phyloP scores from a whole-genome alignment of 2,113 vertebrate species.

The Tenrec ecaudatus region DNA sequence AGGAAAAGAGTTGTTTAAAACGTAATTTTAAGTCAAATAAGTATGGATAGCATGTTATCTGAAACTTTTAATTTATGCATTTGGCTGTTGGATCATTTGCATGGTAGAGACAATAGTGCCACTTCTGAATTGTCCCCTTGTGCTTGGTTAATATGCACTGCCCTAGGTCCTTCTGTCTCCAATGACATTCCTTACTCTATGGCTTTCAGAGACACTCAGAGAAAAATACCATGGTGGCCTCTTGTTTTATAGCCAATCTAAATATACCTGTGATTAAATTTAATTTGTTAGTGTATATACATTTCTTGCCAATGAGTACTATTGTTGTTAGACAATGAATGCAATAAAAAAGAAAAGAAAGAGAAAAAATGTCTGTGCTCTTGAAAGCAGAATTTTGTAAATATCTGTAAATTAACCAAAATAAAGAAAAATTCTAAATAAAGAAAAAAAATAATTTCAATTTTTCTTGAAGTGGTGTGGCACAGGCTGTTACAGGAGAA shows the following conservation, averaged over 20 bases:
- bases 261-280: conserved; percentile 85
- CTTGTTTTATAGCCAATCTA: conserved; percentile 86
- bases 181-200: conserved; percentile 80
- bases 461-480: neutral
- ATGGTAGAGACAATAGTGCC: conserved; percentile 89
- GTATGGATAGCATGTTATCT: conserved; percentile 85
- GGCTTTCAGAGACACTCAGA: conserved; percentile 82
- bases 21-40: conserved; percentile 79
- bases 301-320: conserved; percentile 90
- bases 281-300: conserved; percentile 92
- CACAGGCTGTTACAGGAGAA: too few species aligned
- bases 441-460: conserved; percentile 6
- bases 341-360: conserved; percentile 90
- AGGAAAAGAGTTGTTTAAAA: conserved; percentile 77
- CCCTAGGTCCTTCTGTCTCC: conserved; percentile 84
- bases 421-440: neutral
- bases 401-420: neutral
- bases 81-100: conserved; percentile 87
- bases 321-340: conserved; percentile 92
- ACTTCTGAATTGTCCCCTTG: conserved; percentile 86
- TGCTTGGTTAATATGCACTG: conserved; percentile 86
- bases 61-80: conserved; percentile 85
- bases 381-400: conserved; percentile 56
- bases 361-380: neutral
- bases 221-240: conserved; percentile 78